Conservation (phyloP, 2,888 invertebrate species). For the Panzeria rudis region DNA sequence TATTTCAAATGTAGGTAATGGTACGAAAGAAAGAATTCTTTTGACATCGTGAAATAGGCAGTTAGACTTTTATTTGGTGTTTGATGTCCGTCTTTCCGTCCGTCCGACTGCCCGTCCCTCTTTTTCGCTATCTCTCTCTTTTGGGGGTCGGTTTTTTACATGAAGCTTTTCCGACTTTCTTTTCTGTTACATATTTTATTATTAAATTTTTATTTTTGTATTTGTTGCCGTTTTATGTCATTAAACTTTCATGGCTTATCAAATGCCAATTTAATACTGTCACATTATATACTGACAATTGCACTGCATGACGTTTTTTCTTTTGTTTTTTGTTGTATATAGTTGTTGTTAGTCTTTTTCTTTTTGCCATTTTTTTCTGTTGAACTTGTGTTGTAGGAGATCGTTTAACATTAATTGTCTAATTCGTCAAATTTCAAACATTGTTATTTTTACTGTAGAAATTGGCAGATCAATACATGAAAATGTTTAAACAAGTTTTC, state of each 20-base stretch:
- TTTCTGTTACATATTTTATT: slow-evolving; percentile 4
- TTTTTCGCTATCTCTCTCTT: no score
- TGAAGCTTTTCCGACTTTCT: neutral
- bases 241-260: slow-evolving; percentile 65
- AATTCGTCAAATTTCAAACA: slow-evolving; percentile 70
- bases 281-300: slow-evolving; percentile 44
- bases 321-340: neutral
- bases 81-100: no score
- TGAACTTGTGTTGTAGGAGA: slow-evolving; percentile 62
- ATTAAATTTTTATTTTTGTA: neutral
- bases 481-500: slow-evolving; percentile 47
- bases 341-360: slow-evolving; percentile 5
- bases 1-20: no score
- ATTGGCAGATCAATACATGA: slow-evolving; percentile 49
- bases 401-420: slow-evolving; percentile 71
- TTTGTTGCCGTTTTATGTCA: slow-evolving; percentile 53
- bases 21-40: no score
- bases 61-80: no score
- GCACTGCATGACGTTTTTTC: slow-evolving; percentile 5
- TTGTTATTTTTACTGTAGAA: slow-evolving; percentile 40
- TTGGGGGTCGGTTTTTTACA: neutral
- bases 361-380: slow-evolving; percentile 42
- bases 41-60: no score
- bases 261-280: slow-evolving; percentile 69
- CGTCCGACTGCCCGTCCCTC: no score